A percentile compares a stretch with the other conserved stretches of the same genome.
Conservation (phyloP, 2,888 invertebrate species). For the Leucania comma region DNA sequence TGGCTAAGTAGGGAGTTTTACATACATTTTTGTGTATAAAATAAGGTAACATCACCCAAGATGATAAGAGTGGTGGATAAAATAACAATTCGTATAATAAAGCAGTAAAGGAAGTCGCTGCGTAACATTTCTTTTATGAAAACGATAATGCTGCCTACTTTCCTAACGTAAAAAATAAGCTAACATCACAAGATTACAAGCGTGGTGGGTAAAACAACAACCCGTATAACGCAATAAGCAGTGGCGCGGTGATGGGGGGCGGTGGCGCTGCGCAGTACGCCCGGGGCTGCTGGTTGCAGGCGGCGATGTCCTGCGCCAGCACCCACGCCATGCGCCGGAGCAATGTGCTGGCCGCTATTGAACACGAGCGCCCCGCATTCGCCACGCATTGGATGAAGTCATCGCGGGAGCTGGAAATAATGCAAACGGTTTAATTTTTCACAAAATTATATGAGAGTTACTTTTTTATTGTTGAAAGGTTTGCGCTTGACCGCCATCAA, state of each 20-base stretch:
- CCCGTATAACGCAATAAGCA: slow-evolving; percentile 78
- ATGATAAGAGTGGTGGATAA: background rate
- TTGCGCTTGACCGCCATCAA: too few relatives aligned
- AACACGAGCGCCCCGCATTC: slow-evolving; percentile 80
- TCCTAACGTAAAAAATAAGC: background rate
- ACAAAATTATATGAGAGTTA: background rate
- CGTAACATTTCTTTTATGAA: background rate
- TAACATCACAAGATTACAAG: slow-evolving; percentile 62
- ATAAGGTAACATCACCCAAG: background rate
- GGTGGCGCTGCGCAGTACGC: slow-evolving; percentile 79
- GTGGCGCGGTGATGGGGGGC: slow-evolving; percentile 70
- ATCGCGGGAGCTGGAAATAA: slow-evolving; percentile 80
- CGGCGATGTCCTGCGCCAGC: slow-evolving; percentile 84
- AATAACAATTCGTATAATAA: background rate
- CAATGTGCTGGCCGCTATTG: slow-evolving; percentile 75
- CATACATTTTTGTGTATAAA: background rate
- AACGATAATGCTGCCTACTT: background rate
- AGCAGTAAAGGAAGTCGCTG: background rate
- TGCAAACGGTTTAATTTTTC: slow-evolving; percentile 24
- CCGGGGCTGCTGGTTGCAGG: slow-evolving; percentile 80
- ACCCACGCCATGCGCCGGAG: slow-evolving; percentile 86
- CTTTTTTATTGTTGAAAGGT: too few relatives aligned
- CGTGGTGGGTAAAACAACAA: slow-evolving; percentile 77
- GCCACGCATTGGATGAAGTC: slow-evolving; percentile 83
- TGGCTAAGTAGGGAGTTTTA: too few relatives aligned